Evolutionary conservation across 2,113 vertebrate species (phyloP).

Genomic region (Varanus komodoensis): DNA sequence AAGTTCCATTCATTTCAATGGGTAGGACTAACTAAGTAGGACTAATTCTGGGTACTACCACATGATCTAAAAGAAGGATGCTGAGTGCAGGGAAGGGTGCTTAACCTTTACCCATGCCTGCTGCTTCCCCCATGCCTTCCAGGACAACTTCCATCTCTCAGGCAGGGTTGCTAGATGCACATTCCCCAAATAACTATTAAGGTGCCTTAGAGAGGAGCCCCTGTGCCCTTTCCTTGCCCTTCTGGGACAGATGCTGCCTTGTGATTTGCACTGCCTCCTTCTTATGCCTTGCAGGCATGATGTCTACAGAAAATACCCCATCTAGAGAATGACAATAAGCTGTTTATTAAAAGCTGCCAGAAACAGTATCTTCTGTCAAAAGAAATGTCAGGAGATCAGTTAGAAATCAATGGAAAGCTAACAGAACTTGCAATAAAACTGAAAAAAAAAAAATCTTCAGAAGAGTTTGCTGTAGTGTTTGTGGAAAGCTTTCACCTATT

Average conservation of each 20-base stretch:
- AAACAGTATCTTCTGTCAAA: background rate
- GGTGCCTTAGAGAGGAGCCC: background rate
- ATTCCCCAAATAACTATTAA: background rate
- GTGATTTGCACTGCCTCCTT: too few relatives aligned
- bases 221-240: background rate
- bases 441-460: background rate
- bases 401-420: background rate
- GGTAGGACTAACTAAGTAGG: too few relatives aligned
- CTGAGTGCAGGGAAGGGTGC: background rate
- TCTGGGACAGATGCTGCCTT: background rate
- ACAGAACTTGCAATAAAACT: conserved; percentile 19
- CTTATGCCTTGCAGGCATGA: background rate
- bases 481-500: conserved; percentile 1
- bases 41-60: too few relatives aligned
- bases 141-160: background rate
- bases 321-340: background rate
- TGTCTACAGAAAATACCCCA: background rate
- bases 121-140: background rate
- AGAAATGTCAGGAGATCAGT: conserved; percentile 10
- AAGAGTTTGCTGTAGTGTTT: conserved; percentile 1
- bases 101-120: background rate
- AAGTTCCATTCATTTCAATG: too few relatives aligned
- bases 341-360: background rate
- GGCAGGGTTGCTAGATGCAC: background rate
- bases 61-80: background rate